phyloP scores from a whole-genome alignment of 2,113 vertebrate genomes.

The Hippocampus comes region DNA sequence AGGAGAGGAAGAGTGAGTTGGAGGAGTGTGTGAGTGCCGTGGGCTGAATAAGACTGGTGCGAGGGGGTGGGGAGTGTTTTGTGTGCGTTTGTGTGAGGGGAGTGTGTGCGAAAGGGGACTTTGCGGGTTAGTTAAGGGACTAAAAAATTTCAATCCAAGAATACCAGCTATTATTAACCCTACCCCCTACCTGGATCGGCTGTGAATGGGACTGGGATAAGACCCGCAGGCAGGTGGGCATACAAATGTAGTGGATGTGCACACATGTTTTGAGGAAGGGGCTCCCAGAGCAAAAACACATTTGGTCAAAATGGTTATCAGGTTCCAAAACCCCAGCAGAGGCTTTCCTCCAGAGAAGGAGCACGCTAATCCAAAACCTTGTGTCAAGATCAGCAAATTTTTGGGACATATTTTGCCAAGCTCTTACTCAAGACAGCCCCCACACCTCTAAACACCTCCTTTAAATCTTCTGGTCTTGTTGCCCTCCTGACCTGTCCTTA shows the following conservation, averaged over 20 bases:
- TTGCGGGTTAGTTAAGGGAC: slow-evolving; percentile 13
- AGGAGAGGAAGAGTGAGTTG: slow-evolving; percentile 36
- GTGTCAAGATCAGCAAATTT: background rate
- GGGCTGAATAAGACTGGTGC: slow-evolving; percentile 47
- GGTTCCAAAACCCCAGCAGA: background rate
- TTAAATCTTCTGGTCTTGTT: background rate
- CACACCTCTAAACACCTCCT: background rate
- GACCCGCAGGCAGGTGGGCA: slow-evolving; percentile 28
- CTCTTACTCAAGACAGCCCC: background rate
- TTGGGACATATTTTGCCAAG: background rate
- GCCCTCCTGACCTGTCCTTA: background rate
- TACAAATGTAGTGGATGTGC: slow-evolving; percentile 7
- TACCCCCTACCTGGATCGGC: slow-evolving; percentile 51
- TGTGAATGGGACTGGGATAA: slow-evolving; percentile 44
- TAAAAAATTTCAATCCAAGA: slow-evolving; percentile 47
- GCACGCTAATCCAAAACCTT: background rate
- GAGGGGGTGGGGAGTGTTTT: slow-evolving; percentile 40
- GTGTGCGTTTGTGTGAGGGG: slow-evolving; percentile 30
- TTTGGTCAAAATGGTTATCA: background rate
- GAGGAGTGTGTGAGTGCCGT: slow-evolving; percentile 36
- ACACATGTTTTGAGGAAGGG: slow-evolving; percentile 33
- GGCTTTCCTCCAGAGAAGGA: background rate
- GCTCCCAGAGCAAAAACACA: slow-evolving; percentile 32
- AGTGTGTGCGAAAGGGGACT: slow-evolving; percentile 14
- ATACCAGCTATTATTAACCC: slow-evolving; percentile 52